phyloP scores from a whole-genome alignment of 2,888 invertebrate species.

The Ceraclea dissimilis region DNA sequence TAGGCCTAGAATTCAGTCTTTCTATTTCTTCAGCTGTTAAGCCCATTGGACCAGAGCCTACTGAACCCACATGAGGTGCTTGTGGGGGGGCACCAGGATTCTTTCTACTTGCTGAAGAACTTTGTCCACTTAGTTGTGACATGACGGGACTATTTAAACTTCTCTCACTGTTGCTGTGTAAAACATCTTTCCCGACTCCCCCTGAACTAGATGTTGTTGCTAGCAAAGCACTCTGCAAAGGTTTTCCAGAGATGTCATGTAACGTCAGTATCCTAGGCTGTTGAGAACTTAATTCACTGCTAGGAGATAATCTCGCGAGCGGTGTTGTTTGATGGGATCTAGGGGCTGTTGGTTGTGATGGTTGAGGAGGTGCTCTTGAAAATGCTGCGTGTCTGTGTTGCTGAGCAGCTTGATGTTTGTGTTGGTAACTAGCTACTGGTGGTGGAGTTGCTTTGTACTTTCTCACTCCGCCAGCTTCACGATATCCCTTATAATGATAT shows the following conservation, averaged over 20 bases:
- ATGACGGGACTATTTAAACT: constrained; percentile 88
- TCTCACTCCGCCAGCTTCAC: constrained; percentile 74
- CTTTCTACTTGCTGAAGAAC: constrained; percentile 72
- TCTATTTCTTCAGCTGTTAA: constrained; percentile 91
- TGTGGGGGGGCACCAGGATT: constrained; percentile 61
- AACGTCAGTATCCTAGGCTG: constrained; percentile 88
- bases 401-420: constrained; percentile 65
- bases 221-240: constrained; percentile 78
- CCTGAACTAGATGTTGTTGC: constrained; percentile 87
- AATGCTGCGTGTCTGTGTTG: constrained; percentile 70
- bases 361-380: constrained; percentile 63
- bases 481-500: constrained; percentile 91
- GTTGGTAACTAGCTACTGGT: constrained; percentile 66
- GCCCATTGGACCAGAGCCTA: constrained; percentile 67
- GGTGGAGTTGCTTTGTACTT: constrained; percentile 86
- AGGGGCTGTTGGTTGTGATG: constrained; percentile 58
- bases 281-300: constrained; percentile 84
- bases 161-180: constrained; percentile 85
- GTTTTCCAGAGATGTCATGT: constrained; percentile 90
- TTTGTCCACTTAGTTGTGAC: constrained; percentile 84
- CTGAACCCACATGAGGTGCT: constrained; percentile 58
- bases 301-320: constrained; percentile 81
- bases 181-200: constrained; percentile 79
- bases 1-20: constrained; percentile 76
- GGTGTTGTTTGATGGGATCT: constrained; percentile 85